phyloP scores from a whole-genome alignment of 2,888 invertebrate species.

The Bugulina stolonifera region DNA sequence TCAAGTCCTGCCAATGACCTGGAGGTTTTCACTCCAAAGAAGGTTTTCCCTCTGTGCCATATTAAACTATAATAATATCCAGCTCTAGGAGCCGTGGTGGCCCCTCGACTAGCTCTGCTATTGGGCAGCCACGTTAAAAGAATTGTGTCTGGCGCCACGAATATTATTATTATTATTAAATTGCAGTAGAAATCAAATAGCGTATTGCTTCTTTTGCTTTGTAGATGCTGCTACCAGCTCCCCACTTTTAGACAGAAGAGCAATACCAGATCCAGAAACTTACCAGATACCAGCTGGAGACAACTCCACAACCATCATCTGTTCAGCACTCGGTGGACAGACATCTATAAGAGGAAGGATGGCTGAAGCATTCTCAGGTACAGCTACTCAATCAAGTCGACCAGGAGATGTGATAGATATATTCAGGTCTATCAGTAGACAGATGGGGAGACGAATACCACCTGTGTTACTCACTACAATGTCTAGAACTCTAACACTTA shows the following conservation, averaged over 20 bases:
- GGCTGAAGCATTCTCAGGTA: background rate
- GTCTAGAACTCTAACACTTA: background rate
- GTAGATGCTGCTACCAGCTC: background rate
- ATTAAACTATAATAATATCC: no score
- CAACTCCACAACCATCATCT: background rate
- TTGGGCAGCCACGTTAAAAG: no score
- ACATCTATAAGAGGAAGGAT: background rate
- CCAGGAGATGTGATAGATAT: background rate
- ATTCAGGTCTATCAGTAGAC: background rate
- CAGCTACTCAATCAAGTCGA: background rate
- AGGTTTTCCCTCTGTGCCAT: no score
- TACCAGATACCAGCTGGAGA: background rate
- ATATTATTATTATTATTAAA: no score
- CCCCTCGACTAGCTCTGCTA: no score
- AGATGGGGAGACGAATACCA: background rate
- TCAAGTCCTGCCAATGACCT: no score
- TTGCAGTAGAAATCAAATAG: no score
- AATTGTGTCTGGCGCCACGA: no score
- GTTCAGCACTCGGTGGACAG: background rate
- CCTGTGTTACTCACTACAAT: background rate
- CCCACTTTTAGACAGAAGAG: background rate
- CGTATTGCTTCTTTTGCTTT: no score
- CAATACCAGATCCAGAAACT: background rate
- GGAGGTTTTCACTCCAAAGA: no score
- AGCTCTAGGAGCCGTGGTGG: no score